phyloP scores from a whole-genome alignment of 2,113 vertebrate genomes.

The Manacus vitellinus region DNA sequence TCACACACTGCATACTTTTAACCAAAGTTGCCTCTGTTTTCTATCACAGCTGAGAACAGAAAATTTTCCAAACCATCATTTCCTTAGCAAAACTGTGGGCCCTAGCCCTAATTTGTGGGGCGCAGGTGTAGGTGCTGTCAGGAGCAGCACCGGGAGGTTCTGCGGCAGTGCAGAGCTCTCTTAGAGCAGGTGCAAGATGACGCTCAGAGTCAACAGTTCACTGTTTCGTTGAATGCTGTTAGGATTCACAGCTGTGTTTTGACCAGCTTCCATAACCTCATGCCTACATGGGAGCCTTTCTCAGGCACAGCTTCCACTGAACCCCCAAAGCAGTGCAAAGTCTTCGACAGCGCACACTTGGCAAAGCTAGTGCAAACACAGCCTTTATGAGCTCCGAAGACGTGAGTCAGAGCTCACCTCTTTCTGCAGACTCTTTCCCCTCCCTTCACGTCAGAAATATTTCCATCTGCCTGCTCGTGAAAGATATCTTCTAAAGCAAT shows the following conservation, averaged over 20 bases:
- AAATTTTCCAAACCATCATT: not conserved
- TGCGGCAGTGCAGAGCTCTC: not conserved
- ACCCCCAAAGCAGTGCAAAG: not conserved
- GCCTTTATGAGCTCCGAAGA: not conserved
- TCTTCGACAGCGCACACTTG: not conserved
- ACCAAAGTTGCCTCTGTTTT: not conserved
- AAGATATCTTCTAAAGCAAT: not conserved
- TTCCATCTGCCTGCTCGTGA: not conserved
- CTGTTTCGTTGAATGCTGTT: not conserved
- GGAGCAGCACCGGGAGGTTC: not conserved
- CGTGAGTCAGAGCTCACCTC: not conserved
- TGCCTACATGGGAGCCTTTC: not conserved
- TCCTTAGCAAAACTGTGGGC: not conserved
- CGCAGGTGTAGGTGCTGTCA: accelerated
- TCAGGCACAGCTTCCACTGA: not conserved
- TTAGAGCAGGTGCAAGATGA: not conserved
- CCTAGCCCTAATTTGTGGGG: not conserved
- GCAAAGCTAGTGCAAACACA: not conserved
- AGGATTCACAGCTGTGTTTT: conserved; percentile 17
- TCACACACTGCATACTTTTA: not conserved
- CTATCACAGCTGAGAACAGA: not conserved
- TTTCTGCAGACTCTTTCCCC: not conserved
- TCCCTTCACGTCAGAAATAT: not conserved
- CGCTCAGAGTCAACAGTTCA: not conserved
- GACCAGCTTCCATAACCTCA: not conserved